Evolutionary conservation across 2,113 vertebrate genomes (phyloP).

Genomic region (Thomomys bottae): DNA sequence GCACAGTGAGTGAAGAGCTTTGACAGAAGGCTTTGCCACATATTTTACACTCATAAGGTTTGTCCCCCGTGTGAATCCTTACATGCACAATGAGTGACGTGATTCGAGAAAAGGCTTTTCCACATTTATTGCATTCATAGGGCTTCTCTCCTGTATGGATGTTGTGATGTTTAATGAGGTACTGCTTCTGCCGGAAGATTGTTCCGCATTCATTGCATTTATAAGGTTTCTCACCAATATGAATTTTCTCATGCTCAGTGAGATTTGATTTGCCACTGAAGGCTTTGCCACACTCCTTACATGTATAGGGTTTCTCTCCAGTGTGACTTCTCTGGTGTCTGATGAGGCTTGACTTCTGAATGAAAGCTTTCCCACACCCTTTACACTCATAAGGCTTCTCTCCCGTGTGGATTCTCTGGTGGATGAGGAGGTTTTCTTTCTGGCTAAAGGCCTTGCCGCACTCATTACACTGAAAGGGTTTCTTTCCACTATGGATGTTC

Average conservation of each 20-base stretch:
- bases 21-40: constrained; percentile 82
- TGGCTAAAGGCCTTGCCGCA: constrained; percentile 83
- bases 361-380: constrained; percentile 79
- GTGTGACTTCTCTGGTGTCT: constrained; percentile 83
- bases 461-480: constrained; percentile 80
- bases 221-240: constrained; percentile 82
- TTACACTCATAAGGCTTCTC: constrained; percentile 80
- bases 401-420: constrained; percentile 81
- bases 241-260: constrained; percentile 88
- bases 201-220: constrained; percentile 83
- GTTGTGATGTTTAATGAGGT: constrained; percentile 82
- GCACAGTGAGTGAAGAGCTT: constrained; percentile 80
- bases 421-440: constrained; percentile 81
- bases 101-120: constrained; percentile 87
- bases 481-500: constrained; percentile 81
- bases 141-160: constrained; percentile 87
- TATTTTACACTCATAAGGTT: constrained; percentile 83
- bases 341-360: constrained; percentile 82
- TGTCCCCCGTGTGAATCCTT: constrained; percentile 83
- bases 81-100: constrained; percentile 82
- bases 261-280: constrained; percentile 83
- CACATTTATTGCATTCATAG: constrained; percentile 87
- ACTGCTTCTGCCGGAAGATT: constrained; percentile 82
- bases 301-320: constrained; percentile 82
- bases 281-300: constrained; percentile 82